A percentile compares a stretch with the other conserved stretches of the same genome.
phyloP scores from a whole-genome alignment of 2,888 invertebrate species.

The Cephus runcator region DNA sequence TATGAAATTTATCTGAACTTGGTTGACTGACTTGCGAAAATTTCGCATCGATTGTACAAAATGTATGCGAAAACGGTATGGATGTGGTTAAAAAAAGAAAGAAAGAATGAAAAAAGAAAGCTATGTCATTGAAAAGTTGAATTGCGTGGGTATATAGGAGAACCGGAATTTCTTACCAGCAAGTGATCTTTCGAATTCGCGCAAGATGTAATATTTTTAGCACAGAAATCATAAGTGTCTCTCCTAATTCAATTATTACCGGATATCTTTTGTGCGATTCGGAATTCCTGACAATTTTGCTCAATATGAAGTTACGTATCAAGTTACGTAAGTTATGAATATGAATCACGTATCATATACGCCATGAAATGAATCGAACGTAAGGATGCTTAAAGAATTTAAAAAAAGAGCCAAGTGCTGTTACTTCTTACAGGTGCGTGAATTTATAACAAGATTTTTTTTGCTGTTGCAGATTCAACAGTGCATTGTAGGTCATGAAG shows the following conservation, averaged over 20 bases:
- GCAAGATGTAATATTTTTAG: neutral
- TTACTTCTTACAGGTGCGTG: neutral
- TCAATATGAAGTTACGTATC: neutral
- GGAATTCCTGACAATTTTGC: neutral
- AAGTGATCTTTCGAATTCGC: neutral
- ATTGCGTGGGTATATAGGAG: neutral
- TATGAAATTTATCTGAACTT: neutral
- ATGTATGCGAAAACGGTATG: neutral
- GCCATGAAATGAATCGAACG: neutral
- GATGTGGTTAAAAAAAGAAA: neutral
- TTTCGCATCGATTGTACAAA: neutral
- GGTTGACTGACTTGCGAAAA: neutral
- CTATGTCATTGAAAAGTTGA: neutral
- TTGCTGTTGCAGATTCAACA: constrained; percentile 43
- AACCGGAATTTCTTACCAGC: neutral
- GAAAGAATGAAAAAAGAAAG: neutral
- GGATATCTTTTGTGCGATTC: neutral
- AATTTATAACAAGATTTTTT: neutral
- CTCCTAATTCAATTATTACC: neutral
- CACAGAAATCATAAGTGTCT: neutral
- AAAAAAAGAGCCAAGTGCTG: neutral
- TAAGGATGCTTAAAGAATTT: neutral
- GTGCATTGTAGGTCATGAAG: constrained; percentile 41
- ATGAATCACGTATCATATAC: neutral
- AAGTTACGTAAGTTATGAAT: no score